Base-by-base conservation (phyloP, 2,797 vertebrate species). In the Gallinago nigripennis region DNA sequence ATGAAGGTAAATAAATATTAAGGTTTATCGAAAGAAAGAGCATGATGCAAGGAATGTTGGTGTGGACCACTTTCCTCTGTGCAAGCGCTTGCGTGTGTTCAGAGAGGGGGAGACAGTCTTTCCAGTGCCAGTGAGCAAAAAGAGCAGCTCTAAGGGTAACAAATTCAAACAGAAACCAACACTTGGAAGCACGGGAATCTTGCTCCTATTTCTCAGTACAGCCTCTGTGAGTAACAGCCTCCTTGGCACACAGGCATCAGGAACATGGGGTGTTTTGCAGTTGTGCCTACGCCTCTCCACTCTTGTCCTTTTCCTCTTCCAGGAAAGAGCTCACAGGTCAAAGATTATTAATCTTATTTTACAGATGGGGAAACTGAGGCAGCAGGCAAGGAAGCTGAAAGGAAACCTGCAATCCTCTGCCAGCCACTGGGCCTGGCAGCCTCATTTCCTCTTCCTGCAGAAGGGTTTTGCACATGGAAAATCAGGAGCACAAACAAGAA, bases 251-350 rank as follows among this genome's bases (percentile, higher is more conserved):
- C 18, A 28, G 30, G 30, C 14, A 7, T 24, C 6, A 54, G 64
- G 39, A 75, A 70, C 33, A 43, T 6, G 28, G 35, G 48, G 11
- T 21, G 10, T 13, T 2, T 27, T 78, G 51, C 57, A 82, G 61
- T 30, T 71, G 73, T 31, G 50, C 16, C 53, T 77, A 21, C 0
- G 0, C 24, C 31, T 31, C 68, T 71, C 56, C 24, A 35, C 31
- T 84, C 45, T 68, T 41, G 53, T 33, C 31, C 50, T 69, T 84
- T 50, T 90, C 64, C 41, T 92, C 80, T 92, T 92, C 68, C 51
- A 90, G 76, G 28, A 77, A 84, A 80, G 37, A 92, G 30, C n/a
- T 58, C 53, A 54, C 12, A 69, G 39, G 43, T 79, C 50, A 73
- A 76, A 33, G 58, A 77, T 27, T 18, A 75, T 53, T 65, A 18